Conservation (phyloP, 1,140 invertebrate species). For the Drosophila parvula region DNA sequence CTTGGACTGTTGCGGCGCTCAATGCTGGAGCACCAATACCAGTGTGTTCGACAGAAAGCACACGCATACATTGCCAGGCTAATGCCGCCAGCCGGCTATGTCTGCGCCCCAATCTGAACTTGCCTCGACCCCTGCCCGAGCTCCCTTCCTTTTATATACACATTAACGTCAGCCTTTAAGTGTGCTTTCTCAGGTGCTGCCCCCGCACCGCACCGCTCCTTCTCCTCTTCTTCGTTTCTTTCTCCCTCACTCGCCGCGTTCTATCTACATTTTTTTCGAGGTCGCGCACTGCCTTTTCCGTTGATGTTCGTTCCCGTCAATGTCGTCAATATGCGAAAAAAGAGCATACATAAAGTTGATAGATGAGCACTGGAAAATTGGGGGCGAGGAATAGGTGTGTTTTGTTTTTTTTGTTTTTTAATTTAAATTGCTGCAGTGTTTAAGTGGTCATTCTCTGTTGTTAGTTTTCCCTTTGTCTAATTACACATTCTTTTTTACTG, state of each 20-base stretch:
- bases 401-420: constrained; percentile 41
- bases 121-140: constrained; percentile 18
- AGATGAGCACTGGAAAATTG: constrained; percentile 19
- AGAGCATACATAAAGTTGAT: constrained; percentile 36
- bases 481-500: constrained; percentile 44
- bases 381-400: constrained; percentile 13
- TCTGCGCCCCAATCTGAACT: constrained; percentile 59
- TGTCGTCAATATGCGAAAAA: constrained; percentile 69
- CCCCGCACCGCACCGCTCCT: constrained; percentile 13
- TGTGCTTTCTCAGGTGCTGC: constrained; percentile 76
- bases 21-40: constrained; percentile 70
- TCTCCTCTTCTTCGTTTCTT: not conserved
- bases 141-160: constrained; percentile 27
- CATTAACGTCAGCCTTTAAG: constrained; percentile 75
- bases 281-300: constrained; percentile 61
- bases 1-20: constrained; percentile 60
- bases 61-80: constrained; percentile 24
- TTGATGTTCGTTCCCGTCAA: constrained; percentile 65
- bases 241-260: constrained; percentile 34
- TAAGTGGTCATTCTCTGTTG: constrained; percentile 30
- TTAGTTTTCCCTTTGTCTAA: constrained; percentile 56
- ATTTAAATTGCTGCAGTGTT: constrained; percentile 38
- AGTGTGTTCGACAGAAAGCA: constrained; percentile 14
- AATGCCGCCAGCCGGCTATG: constrained; percentile 67
- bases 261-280: constrained; percentile 76